Percentiles rank a stretch among this genome's conserved stretches.
Conservation (phyloP, 2,888 invertebrate genomes). For the Hymenopus coronatus region DNA sequence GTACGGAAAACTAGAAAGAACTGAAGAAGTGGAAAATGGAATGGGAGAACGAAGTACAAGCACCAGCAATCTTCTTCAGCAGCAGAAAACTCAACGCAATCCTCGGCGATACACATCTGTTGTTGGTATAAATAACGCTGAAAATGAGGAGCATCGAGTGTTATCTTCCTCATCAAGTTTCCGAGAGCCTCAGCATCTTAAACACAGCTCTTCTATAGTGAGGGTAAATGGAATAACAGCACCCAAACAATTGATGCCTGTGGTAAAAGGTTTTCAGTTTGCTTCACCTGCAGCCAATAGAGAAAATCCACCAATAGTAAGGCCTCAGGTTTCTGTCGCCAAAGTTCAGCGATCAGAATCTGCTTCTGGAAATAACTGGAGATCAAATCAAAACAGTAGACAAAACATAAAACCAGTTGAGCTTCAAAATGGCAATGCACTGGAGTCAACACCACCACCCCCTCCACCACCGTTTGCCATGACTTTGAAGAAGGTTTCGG, state of each 20-base stretch:
- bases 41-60: background rate
- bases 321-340: background rate
- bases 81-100: background rate
- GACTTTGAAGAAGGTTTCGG: constrained; percentile 32
- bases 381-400: background rate
- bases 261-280: constrained; percentile 31
- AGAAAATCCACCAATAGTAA: background rate
- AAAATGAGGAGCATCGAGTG: background rate
- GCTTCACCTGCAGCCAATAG: constrained; percentile 6
- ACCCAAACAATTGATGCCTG: constrained; percentile 27
- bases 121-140: constrained; percentile 27
- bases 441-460: constrained; percentile 33
- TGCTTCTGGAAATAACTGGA: background rate
- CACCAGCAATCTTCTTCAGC: background rate
- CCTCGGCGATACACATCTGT: constrained; percentile 30
- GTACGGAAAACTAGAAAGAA: background rate
- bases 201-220: constrained; percentile 2
- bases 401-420: constrained; percentile 30
- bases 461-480: constrained; percentile 30
- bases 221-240: constrained; percentile 13
- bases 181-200: background rate
- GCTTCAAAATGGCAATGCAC: background rate
- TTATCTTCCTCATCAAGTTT: background rate
- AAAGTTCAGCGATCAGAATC: constrained; percentile 21
- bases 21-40: background rate